phyloP scores from a whole-genome alignment of 2,888 invertebrate species.

The Orchesellides sinensis region DNA sequence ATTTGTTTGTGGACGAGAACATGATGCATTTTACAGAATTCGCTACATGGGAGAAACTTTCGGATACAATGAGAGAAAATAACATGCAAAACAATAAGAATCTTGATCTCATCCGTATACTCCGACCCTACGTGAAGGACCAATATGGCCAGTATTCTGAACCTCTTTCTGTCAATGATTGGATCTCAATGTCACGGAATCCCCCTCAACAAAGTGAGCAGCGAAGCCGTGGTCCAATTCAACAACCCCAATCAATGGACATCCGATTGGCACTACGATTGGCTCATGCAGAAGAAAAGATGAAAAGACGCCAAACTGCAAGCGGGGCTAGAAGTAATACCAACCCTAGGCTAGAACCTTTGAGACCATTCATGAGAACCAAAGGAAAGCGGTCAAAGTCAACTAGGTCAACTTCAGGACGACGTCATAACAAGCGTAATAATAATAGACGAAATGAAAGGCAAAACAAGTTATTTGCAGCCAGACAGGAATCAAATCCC shows the following conservation, averaged over 20 bases:
- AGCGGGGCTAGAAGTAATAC: constrained; percentile 56
- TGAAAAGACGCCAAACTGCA: constrained; percentile 46
- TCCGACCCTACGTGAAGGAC: constrained; percentile 67
- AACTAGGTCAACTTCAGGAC: constrained; percentile 77
- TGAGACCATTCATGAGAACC: constrained; percentile 64
- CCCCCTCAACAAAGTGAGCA: constrained; percentile 32
- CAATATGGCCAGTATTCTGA: constrained; percentile 73
- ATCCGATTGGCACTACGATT: constrained; percentile 47
- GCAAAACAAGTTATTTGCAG: constrained; percentile 1
- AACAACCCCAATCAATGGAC: constrained; percentile 46
- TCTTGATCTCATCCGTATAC: constrained; percentile 71
- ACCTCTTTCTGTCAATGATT: constrained; percentile 73
- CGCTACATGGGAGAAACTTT: constrained; percentile 74
- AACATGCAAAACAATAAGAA: constrained; percentile 71
- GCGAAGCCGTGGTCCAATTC: constrained; percentile 14
- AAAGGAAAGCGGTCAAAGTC: constrained; percentile 74
- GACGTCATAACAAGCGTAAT: constrained; percentile 23
- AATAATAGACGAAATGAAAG: neutral
- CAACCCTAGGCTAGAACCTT: constrained; percentile 53
- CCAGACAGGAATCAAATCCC: constrained; percentile 18
- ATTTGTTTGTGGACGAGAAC: constrained; percentile 82
- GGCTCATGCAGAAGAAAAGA: constrained; percentile 51
- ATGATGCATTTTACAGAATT: constrained; percentile 74
- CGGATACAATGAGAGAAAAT: constrained; percentile 70
- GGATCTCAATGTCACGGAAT: constrained; percentile 72